Evolutionary conservation across 2,797 vertebrate genomes (phyloP), one percentile per base, ranked within the genome.

Genomic region (Anguilla pacifica): DNA sequence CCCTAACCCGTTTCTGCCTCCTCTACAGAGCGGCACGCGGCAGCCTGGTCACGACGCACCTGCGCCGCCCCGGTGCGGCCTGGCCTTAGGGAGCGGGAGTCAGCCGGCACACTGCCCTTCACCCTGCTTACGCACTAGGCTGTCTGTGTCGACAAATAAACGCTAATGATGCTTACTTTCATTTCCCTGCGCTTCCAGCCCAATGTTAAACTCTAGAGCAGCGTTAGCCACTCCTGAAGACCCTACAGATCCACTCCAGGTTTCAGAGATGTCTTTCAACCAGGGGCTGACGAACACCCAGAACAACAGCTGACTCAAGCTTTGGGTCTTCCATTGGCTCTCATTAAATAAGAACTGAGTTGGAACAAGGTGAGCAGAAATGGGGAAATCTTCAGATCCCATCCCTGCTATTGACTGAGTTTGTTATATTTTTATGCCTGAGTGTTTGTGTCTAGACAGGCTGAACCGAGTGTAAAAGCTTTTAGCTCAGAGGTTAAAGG

Each of bases 391-490:
- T 84, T 25, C 51, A 83, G 81, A 51, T 43, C 4, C 6, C 43
- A 4, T 13, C n/a, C 0, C 31, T 19, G 11, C 15, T 2, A 43
- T 25, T 39, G 17, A 39, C 11, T 22, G 19, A 39, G 72, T 77
- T 35, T 53, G 51, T 13, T 46, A 72, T 13, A 13, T 15, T 25
- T 9, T 2, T 31, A 85, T 81, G 15, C 15, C 15, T 84, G 83
- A 84, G 85, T 55, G 81, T 85, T 57, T 90, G 59, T 91, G 90
- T 91, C 93, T 90, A 92, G 89, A 93, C 90, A 85, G 39, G 35
- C 83, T 93, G 91, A 94, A 91, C 91, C 91, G 89, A 87, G 87
- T 88, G 85, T 87, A 82, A 90, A 93, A 94, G 92, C 93, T 94
- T 92, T 85, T 89, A 87, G 92, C 87, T 91, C 86, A 91, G 91